phyloP scores from a whole-genome alignment of 2,113 vertebrate species.

The Murina feae region DNA sequence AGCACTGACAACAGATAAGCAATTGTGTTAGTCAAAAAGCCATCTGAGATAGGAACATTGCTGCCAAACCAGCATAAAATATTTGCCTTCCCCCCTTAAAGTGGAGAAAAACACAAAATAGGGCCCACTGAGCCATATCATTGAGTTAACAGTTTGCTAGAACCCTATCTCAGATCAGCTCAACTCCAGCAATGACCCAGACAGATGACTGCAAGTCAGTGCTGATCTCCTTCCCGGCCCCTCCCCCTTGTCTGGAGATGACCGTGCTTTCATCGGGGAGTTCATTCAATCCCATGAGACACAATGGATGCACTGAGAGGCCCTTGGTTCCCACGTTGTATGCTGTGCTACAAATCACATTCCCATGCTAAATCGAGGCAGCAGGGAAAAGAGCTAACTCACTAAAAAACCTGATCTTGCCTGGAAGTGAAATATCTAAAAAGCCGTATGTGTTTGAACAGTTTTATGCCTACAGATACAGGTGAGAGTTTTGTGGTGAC shows the following conservation, averaged over 20 bases:
- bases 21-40: neutral
- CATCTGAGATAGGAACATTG: neutral
- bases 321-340: neutral
- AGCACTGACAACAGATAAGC: neutral
- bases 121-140: too few relatives aligned
- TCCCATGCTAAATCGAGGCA: neutral
- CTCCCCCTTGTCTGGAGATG: neutral
- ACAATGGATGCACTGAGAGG: accelerated
- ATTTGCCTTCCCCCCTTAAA: neutral
- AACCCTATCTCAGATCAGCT: neutral
- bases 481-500: constrained; percentile 36
- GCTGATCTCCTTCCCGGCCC: neutral
- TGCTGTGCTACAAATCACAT: neutral
- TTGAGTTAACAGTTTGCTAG: neutral
- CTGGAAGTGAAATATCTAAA: neutral
- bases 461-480: neutral
- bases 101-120: neutral
- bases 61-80: neutral
- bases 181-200: neutral
- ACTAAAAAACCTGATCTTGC: neutral
- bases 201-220: neutral
- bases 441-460: neutral
- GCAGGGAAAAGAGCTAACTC: neutral
- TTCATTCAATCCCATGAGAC: neutral
- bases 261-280: neutral